Conservation (phyloP, 2,113 vertebrate genomes). For the Spea bombifrons region DNA sequence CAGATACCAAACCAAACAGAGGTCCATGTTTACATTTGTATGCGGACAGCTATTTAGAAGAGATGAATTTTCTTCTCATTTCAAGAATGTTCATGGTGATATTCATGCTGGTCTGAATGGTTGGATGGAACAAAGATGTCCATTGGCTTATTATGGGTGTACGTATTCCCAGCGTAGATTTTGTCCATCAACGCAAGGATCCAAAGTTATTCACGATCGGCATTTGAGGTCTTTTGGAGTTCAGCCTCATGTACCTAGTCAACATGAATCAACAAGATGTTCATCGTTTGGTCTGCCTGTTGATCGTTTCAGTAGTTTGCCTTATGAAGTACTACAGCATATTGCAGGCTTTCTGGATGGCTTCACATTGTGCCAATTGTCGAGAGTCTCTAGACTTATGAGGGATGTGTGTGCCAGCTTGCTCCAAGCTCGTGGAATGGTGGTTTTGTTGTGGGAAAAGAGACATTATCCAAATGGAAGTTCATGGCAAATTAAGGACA, state of each 20-base stretch:
- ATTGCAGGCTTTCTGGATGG: constrained; percentile 93
- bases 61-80: constrained; percentile 95
- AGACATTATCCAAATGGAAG: constrained; percentile 67
- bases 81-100: constrained; percentile 94
- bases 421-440: constrained; percentile 90
- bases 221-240: constrained; percentile 90
- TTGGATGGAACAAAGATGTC: constrained; percentile 97
- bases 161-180: constrained; percentile 93
- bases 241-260: constrained; percentile 73
- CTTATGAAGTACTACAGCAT: constrained; percentile 89
- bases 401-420: constrained; percentile 93
- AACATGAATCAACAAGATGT: constrained; percentile 65
- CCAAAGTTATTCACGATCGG: constrained; percentile 86
- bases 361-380: constrained; percentile 94
- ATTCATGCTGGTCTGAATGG: constrained; percentile 96
- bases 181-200: constrained; percentile 80
- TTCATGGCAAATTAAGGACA: constrained; percentile 93
- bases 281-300: constrained; percentile 63
- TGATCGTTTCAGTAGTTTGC: constrained; percentile 86
- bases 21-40: constrained; percentile 96
- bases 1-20: constrained; percentile 96
- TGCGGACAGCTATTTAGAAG: constrained; percentile 93
- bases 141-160: constrained; percentile 95
- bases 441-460: constrained; percentile 90
- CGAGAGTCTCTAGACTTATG: constrained; percentile 88